Percentiles rank a stretch among this genome's conserved stretches.
Conservation (phyloP, 2,888 invertebrate species). For the Trissonchulus latispiculum region DNA sequence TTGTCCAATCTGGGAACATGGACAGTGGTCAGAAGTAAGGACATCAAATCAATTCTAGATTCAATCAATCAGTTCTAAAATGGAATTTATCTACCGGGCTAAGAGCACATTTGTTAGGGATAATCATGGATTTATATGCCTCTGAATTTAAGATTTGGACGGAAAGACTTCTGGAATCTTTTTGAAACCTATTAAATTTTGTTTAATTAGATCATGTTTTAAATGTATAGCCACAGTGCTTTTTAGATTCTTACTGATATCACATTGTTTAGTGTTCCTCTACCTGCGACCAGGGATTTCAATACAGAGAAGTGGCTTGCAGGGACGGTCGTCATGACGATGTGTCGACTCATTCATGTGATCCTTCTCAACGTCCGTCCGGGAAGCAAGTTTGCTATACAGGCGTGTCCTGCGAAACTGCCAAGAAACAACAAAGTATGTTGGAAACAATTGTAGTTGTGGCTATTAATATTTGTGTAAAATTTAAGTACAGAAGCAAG, state of each 20-base stretch:
- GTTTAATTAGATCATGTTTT: not conserved
- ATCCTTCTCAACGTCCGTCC: not conserved
- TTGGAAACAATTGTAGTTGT: too few relatives aligned
- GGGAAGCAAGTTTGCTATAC: constrained; percentile 20
- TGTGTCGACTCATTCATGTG: constrained; percentile 7
- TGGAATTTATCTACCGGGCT: too few relatives aligned
- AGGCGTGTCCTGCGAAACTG: constrained; percentile 19
- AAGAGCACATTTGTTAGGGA: too few relatives aligned
- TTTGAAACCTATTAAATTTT: not conserved
- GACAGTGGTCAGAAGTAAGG: constrained; percentile 44
- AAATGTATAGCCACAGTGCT: not conserved
- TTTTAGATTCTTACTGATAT: too few relatives aligned
- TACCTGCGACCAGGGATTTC: constrained; percentile 69
- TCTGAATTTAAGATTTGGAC: not conserved
- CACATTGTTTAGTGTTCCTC: constrained; percentile 66
- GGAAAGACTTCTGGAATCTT: not conserved
- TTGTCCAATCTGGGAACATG: constrained; percentile 67
- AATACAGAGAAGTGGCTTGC: constrained; percentile 21
- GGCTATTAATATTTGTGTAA: too few relatives aligned
- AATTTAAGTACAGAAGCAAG: too few relatives aligned
- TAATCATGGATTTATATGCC: too few relatives aligned
- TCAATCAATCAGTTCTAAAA: not conserved
- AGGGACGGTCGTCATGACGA: constrained; percentile 9
- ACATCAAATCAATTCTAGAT: not conserved
- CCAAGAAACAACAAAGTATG: constrained; percentile 18